A percentile compares a stretch with the other conserved stretches of the same genome.
Conservation (phyloP, 2,113 vertebrate species). For the Aptenodytes forsteri region DNA sequence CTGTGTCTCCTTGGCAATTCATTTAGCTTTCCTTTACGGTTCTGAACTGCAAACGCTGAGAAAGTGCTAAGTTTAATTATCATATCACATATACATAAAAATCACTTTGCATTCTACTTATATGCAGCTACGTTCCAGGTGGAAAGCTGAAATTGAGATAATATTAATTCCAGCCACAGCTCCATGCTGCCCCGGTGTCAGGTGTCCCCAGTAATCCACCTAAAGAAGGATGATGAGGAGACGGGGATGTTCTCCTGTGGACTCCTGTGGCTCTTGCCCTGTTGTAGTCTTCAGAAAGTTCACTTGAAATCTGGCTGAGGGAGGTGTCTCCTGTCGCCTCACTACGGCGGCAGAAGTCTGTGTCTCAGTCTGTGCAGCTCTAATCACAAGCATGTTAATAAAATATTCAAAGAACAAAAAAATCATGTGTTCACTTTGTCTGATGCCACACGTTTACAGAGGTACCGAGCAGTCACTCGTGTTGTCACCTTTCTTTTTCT, state of each 20-base stretch:
- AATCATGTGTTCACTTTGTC: not conserved
- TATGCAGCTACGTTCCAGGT: not conserved
- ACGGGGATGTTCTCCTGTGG: not conserved
- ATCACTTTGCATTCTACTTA: not conserved
- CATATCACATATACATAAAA: not conserved
- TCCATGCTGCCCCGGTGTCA: not conserved
- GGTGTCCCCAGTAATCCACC: not conserved
- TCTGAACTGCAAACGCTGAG: not conserved
- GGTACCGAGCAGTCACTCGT: fast-evolving
- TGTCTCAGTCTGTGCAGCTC: not conserved
- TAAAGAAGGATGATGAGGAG: not conserved
- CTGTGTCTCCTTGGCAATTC: not conserved
- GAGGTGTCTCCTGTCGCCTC: not conserved
- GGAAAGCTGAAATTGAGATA: not conserved
- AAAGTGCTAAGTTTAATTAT: conserved; percentile 9
- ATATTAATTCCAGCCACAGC: not conserved
- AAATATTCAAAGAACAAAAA: not conserved
- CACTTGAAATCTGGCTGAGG: not conserved
- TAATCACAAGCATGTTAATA: not conserved
- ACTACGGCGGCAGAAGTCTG: not conserved
- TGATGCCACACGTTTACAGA: not conserved
- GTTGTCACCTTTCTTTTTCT: not conserved
- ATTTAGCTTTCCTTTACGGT: not conserved
- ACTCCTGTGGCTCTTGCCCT: not conserved
- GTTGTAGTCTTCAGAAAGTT: not conserved